A percentile compares a stretch with the other conserved stretches of the same genome.
phyloP scores from a whole-genome alignment of 2,113 vertebrate genomes.

The Saccopteryx bilineata region DNA sequence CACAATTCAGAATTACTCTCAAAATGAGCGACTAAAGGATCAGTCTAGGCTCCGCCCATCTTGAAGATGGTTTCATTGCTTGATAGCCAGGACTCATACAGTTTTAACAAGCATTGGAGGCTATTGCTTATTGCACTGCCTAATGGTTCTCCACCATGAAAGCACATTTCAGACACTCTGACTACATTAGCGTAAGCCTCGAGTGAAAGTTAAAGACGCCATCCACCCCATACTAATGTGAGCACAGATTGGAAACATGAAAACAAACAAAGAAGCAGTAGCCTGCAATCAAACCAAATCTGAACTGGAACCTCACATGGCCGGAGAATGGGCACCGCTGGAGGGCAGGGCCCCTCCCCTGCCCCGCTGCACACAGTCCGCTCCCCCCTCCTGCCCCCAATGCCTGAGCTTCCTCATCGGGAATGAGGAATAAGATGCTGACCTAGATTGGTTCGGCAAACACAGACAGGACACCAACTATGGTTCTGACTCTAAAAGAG shows the following conservation, averaged over 20 bases:
- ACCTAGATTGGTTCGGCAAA: constrained; percentile 1
- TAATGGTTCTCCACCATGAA: neutral
- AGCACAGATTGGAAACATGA: neutral
- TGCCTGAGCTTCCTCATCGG: neutral
- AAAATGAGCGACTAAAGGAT: fast-evolving
- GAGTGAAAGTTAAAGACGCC: neutral
- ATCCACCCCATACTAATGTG: neutral
- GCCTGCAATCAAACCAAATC: neutral
- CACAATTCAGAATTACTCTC: neutral
- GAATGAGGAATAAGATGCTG: neutral
- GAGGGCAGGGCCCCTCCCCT: neutral
- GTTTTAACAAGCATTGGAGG: neutral
- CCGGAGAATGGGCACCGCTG: fast-evolving
- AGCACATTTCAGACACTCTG: neutral
- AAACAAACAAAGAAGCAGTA: neutral
- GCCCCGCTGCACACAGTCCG: neutral
- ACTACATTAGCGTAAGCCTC: neutral
- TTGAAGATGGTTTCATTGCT: neutral
- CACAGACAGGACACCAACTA: neutral
- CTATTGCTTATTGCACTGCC: neutral
- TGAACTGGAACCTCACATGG: neutral
- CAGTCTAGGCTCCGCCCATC: neutral
- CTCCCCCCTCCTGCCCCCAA: neutral
- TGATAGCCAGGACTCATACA: neutral
- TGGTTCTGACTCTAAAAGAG: neutral